These are phyloP conservation scores for Actenoides lindsayi DNA, from an alignment of 2,113 vertebrate genomes.

Conservation along the genomic window DNA sequence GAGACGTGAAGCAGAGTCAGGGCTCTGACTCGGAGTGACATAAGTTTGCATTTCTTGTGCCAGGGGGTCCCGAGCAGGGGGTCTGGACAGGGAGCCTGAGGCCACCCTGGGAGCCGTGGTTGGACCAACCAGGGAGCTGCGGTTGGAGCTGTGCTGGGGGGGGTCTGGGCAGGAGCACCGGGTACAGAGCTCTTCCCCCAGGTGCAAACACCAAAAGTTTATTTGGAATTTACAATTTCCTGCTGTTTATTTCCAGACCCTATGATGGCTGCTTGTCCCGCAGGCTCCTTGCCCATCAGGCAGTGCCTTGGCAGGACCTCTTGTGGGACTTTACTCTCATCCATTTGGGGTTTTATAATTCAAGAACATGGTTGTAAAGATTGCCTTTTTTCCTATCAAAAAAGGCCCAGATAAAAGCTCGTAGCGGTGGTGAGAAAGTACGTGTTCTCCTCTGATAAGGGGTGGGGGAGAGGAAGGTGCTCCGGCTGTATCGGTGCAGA, in stretches of 20 bases:
- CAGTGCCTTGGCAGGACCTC: neutral
- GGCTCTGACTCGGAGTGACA: neutral
- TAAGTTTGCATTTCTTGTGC: neutral
- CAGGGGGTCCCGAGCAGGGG: neutral
- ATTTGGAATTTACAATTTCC: neutral
- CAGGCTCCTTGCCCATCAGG: neutral
- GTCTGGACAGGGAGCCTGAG: too few species aligned
- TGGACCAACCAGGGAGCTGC: neutral
- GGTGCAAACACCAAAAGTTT: neutral
- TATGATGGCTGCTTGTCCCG: neutral
- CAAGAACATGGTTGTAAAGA: neutral
- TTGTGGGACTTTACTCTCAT: neutral
- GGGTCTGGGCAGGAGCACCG: neutral
- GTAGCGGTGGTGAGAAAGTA: slow-evolving; percentile 9
- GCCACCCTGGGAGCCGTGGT: neutral
- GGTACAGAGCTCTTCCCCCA: neutral
- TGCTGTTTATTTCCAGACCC: neutral
- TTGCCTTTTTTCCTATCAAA: neutral
- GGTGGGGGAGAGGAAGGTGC: neutral
- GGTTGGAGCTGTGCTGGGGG: neutral
- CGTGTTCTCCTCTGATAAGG: neutral
- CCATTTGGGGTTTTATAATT: neutral
- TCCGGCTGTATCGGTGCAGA: neutral
- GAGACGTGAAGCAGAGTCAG: fast-evolving
- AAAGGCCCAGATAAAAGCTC: slow-evolving; percentile 8